phyloP scores from a whole-genome alignment of 1,140 invertebrate genomes.

The Sitobion miscanthi region DNA sequence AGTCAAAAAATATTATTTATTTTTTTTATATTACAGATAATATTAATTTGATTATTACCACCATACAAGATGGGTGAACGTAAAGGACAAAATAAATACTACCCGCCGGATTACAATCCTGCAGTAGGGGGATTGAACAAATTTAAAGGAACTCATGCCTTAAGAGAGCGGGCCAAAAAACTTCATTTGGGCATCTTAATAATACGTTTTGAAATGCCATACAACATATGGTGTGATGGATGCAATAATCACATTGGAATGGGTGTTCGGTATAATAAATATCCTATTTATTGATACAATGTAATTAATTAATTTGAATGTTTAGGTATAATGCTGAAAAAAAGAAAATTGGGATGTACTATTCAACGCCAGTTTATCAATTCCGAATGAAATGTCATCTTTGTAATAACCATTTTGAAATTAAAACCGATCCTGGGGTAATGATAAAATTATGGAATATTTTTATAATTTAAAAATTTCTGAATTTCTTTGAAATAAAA shows the following conservation, averaged over 20 bases:
- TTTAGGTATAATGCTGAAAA: constrained; percentile 96
- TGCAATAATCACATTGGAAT: constrained; percentile 99
- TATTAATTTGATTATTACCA: background rate
- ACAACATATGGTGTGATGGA: constrained; percentile 99
- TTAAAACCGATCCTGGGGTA: constrained; percentile 97
- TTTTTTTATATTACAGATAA: background rate
- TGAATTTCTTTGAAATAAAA: constrained; percentile 57
- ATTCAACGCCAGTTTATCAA: constrained; percentile 95
- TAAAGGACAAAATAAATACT: constrained; percentile 97
- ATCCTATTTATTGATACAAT: background rate
- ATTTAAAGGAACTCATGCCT: constrained; percentile 92
- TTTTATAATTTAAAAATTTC: constrained; percentile 55
- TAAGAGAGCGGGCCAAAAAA: constrained; percentile 93
- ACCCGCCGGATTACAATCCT: constrained; percentile 98
- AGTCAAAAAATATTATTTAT: background rate
- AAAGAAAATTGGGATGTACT: constrained; percentile 98
- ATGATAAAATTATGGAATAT: background rate
- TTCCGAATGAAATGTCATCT: constrained; percentile 99
- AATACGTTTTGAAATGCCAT: constrained; percentile 99
- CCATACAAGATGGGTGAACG: constrained; percentile 85
- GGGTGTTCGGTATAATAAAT: constrained; percentile 78
- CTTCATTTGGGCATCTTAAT: constrained; percentile 95
- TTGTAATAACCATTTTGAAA: constrained; percentile 97
- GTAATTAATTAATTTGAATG: constrained; percentile 31
- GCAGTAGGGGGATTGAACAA: constrained; percentile 91